Evolutionary conservation across 2,888 invertebrate genomes (phyloP).

Genomic region (Drosophila barbarae): DNA sequence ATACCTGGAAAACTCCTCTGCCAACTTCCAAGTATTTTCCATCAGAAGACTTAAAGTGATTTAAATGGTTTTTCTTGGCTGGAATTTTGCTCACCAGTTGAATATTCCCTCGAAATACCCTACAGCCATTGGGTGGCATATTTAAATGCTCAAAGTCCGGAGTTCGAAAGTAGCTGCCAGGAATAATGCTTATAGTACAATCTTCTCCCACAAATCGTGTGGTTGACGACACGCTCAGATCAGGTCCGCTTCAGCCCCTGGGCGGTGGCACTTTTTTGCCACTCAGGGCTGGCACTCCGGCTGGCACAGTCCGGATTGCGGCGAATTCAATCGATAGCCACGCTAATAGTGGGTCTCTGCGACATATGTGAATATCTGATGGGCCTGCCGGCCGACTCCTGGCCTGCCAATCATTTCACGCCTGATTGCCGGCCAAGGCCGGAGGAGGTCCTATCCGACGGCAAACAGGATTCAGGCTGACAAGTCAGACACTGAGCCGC

Average conservation of each 20-base stretch:
- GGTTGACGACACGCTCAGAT: conserved; percentile 46
- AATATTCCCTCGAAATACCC: neutral
- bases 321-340: conserved; percentile 61
- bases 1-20: neutral
- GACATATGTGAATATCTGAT: conserved; percentile 61
- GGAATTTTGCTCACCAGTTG: neutral
- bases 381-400: conserved; percentile 22
- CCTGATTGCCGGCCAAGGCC: conserved; percentile 58
- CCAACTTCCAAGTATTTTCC: neutral
- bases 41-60: neutral
- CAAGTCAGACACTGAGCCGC: conserved; percentile 56
- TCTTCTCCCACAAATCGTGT: conserved; percentile 52
- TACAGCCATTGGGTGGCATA: conserved; percentile 24
- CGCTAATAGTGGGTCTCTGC: conserved; percentile 51
- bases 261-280: conserved; percentile 18
- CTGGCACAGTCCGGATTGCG: conserved; percentile 23
- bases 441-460: conserved; percentile 7
- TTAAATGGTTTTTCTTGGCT: neutral
- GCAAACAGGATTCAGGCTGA: conserved; percentile 34
- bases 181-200: conserved; percentile 47
- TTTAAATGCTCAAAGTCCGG: conserved; percentile 48
- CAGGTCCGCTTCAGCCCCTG: conserved; percentile 48
- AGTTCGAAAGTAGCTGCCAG: conserved; percentile 39
- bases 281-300: conserved; percentile 1
- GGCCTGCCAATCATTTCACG: conserved; percentile 58